Percentiles rank a stretch among this genome's conserved stretches.
Conservation (phyloP, 2,888 invertebrate genomes). For the Choristoneura rosaceana region DNA sequence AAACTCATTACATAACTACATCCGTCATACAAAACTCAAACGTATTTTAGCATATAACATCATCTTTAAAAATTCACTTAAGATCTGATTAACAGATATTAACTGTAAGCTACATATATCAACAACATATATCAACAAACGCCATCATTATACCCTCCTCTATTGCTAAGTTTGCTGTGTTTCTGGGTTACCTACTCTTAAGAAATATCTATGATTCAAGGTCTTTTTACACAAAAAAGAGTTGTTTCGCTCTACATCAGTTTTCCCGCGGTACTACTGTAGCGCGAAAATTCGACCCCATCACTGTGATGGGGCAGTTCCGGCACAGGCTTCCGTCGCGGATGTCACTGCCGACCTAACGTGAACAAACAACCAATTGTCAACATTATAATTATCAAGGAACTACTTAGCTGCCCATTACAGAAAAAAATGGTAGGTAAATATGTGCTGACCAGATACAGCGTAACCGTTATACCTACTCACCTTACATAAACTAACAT, state of each 20-base stretch:
- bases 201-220: neutral
- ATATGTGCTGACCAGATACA: neutral
- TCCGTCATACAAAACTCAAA: slow-evolving; percentile 2
- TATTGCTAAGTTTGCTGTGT: neutral
- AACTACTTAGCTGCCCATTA: neutral
- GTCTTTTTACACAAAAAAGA: neutral
- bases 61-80: slow-evolving; percentile 10
- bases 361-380: slow-evolving; percentile 28
- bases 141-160: neutral
- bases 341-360: slow-evolving; percentile 59
- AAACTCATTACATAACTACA: slow-evolving; percentile 30
- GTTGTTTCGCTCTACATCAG: neutral
- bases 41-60: neutral
- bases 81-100: neutral
- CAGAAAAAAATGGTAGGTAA: neutral
- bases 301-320: slow-evolving; percentile 60
- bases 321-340: slow-evolving; percentile 45
- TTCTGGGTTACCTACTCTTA: too few species aligned
- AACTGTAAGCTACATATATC: too few species aligned
- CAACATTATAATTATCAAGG: slow-evolving; percentile 1
- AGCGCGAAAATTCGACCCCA: slow-evolving; percentile 15
- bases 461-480: neutral
- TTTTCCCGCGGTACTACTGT: slow-evolving; percentile 4
- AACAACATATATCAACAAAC: too few species aligned
- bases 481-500: neutral